These are phyloP conservation scores for Ptychadena robeensis DNA, from an alignment of 2,797 vertebrate genomes.

Conservation along the genomic window DNA sequence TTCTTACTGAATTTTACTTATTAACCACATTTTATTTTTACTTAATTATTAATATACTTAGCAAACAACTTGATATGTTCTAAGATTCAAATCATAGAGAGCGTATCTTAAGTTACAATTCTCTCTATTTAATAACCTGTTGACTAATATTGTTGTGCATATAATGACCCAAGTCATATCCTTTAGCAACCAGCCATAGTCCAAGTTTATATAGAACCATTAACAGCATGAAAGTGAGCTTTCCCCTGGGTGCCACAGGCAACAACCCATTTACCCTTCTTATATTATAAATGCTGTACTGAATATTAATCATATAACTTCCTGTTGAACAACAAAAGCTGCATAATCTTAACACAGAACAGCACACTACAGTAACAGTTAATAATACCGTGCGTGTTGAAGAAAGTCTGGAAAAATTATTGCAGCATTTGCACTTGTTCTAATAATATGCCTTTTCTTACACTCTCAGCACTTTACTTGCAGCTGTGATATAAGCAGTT, in stretches of 20 bases:
- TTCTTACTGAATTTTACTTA: neutral
- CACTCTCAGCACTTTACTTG: constrained; percentile 33
- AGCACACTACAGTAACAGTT: constrained; percentile 30
- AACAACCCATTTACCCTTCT: neutral
- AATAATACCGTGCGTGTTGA: constrained; percentile 42
- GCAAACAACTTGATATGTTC: no score
- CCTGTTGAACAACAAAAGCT: neutral
- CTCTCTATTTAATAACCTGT: neutral
- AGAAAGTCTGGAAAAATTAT: constrained; percentile 47
- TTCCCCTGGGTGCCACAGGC: no score
- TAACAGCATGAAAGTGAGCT: no score
- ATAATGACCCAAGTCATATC: no score
- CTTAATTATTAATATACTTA: neutral
- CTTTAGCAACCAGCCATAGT: no score
- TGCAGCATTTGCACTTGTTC: constrained; percentile 59
- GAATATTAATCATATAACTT: neutral
- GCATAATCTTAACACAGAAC: neutral
- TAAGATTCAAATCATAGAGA: neutral
- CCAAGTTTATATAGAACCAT: no score
- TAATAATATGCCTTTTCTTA: constrained; percentile 59
- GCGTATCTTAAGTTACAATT: neutral
- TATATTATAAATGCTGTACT: neutral
- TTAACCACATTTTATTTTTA: neutral
- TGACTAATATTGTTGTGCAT: no score
- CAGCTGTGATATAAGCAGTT: constrained; percentile 49